Conservation (phyloP, 2,113 vertebrate genomes). For the Platysteira castanea region DNA sequence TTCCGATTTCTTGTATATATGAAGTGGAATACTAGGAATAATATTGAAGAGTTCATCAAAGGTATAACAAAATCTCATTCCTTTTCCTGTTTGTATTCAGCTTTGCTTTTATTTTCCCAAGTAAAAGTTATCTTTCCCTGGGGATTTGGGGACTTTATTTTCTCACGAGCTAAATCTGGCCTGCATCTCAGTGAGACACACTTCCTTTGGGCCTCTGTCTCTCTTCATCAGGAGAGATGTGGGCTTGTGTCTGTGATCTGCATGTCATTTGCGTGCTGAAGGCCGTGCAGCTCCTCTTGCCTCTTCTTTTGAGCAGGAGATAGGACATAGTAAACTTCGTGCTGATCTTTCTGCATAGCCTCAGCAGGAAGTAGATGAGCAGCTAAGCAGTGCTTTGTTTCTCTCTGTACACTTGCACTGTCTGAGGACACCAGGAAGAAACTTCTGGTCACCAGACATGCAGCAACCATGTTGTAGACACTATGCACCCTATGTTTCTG, state of each 20-base stretch:
- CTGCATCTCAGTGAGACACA: neutral
- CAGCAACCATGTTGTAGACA: neutral
- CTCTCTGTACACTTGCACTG: neutral
- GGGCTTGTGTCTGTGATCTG: neutral
- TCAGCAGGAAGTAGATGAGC: neutral
- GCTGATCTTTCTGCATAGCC: neutral
- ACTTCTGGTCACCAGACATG: neutral
- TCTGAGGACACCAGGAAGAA: neutral
- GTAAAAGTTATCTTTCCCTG: neutral
- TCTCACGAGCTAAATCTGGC: neutral
- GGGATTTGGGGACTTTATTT: neutral
- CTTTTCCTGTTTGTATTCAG: neutral
- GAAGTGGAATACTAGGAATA: neutral
- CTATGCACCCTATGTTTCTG: rapidly evolving
- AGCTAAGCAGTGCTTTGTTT: neutral
- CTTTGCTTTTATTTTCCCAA: neutral
- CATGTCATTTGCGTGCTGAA: neutral
- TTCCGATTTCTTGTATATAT: neutral
- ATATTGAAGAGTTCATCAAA: neutral
- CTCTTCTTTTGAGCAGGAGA: neutral
- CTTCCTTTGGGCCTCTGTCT: slow-evolving; percentile 13
- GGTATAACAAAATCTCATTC: neutral
- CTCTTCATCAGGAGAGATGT: neutral
- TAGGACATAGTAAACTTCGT: neutral
- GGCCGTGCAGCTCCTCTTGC: neutral